A percentile compares a stretch with the other conserved stretches of the same genome.
Conservation (phyloP, 1,140 invertebrate genomes). For the Spodoptera litura region DNA sequence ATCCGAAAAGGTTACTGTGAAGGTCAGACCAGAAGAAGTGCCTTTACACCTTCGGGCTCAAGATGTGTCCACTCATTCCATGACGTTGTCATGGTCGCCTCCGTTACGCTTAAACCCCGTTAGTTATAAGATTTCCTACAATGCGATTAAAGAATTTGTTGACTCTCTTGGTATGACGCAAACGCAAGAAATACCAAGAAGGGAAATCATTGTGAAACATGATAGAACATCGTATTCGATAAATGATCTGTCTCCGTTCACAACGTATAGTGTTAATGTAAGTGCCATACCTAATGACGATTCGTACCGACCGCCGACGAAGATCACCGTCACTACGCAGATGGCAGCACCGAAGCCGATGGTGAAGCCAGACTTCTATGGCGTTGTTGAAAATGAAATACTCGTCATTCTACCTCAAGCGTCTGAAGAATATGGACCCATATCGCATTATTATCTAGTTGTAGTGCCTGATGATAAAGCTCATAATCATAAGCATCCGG, state of each 20-base stretch:
- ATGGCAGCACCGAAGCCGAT: constrained; percentile 98
- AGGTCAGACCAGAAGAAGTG: constrained; percentile 96
- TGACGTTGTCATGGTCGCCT: constrained; percentile 96
- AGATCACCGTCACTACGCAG: constrained; percentile 97
- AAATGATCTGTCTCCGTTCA: constrained; percentile 96
- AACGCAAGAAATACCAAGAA: constrained; percentile 92
- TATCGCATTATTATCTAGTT: constrained; percentile 98
- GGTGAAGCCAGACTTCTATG: constrained; percentile 97
- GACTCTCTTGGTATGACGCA: constrained; percentile 97
- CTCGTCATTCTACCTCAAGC: constrained; percentile 97
- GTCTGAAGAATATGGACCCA: constrained; percentile 99
- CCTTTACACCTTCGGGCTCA: constrained; percentile 94
- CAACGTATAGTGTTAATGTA: constrained; percentile 97
- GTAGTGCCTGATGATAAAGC: constrained; percentile 96
- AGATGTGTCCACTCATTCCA: constrained; percentile 95
- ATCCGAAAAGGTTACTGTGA: constrained; percentile 93
- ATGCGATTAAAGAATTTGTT: constrained; percentile 97
- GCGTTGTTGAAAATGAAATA: constrained; percentile 95
- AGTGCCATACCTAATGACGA: constrained; percentile 95
- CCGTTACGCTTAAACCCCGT: constrained; percentile 95
- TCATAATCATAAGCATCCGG: constrained; percentile 92
- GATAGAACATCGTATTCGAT: constrained; percentile 91
- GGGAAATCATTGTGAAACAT: constrained; percentile 90
- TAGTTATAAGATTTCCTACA: constrained; percentile 96
- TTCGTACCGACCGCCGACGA: constrained; percentile 94